phyloP scores from a whole-genome alignment of 2,113 vertebrate genomes.

The Falco punctatus region DNA sequence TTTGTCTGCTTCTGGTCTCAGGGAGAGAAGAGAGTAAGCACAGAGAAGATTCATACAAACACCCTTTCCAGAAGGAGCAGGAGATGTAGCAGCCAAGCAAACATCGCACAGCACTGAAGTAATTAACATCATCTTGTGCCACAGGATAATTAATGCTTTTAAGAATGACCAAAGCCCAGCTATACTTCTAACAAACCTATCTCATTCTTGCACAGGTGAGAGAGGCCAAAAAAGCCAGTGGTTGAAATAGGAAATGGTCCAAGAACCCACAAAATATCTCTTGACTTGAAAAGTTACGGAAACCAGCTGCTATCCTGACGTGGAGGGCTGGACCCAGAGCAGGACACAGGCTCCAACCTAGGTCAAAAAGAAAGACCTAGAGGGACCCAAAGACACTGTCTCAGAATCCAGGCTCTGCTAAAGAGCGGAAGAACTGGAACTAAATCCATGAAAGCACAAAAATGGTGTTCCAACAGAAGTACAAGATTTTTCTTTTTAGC shows the following conservation, averaged over 20 bases:
- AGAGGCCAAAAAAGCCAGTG: neutral
- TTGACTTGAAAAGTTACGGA: neutral
- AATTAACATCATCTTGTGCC: neutral
- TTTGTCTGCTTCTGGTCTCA: neutral
- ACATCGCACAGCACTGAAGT: neutral
- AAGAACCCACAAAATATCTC: neutral
- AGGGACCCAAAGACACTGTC: neutral
- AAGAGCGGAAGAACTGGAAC: neutral
- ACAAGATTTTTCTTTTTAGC: neutral
- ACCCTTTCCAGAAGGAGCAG: neutral
- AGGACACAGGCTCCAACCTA: neutral
- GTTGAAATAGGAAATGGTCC: neutral
- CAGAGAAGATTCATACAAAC: neutral
- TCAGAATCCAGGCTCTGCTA: neutral
- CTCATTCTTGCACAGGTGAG: neutral
- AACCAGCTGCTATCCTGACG: neutral
- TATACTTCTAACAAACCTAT: neutral
- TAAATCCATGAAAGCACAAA: neutral
- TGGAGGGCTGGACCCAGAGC: neutral
- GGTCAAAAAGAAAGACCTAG: neutral
- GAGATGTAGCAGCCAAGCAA: neutral
- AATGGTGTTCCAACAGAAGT: neutral
- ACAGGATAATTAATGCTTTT: neutral
- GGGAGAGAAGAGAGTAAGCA: neutral
- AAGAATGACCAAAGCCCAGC: neutral